These are phyloP conservation scores for Oriolus oriolus DNA, from an alignment of 2,113 vertebrate genomes.

Conservation along the genomic window DNA sequence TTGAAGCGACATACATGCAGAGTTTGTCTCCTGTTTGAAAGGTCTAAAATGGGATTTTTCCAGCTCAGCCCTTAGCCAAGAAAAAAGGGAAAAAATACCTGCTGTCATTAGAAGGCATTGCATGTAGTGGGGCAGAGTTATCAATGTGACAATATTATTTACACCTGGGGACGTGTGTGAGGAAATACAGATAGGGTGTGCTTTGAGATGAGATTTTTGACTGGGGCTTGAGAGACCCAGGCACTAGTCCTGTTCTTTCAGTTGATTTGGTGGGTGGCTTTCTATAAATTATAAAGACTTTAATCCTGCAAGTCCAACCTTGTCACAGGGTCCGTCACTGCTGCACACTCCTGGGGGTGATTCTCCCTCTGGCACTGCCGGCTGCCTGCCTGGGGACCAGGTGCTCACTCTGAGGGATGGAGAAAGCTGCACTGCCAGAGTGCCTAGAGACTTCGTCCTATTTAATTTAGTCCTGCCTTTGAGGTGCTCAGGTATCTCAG, in stretches of 20 bases:
- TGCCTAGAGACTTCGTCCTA: accelerated
- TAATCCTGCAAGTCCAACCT: neutral
- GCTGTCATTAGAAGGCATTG: neutral
- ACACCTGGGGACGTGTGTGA: neutral
- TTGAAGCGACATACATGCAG: neutral
- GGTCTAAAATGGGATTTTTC: neutral
- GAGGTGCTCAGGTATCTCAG: neutral
- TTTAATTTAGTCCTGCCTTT: neutral
- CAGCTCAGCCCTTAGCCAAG: neutral
- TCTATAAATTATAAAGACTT: neutral
- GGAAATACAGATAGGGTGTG: neutral
- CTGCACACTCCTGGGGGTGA: neutral
- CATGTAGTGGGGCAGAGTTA: neutral
- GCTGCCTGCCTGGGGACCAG: neutral
- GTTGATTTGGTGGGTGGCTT: neutral
- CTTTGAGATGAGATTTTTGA: neutral
- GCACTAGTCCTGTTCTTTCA: neutral
- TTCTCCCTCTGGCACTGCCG: accelerated
- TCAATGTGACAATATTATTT: neutral
- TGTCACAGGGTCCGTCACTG: neutral
- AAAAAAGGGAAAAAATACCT: neutral
- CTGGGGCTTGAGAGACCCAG: neutral
- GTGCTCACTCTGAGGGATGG: neutral
- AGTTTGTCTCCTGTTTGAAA: neutral
- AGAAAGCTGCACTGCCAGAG: neutral